These are phyloP conservation scores for Apodemia zela DNA, from an alignment of 2,888 invertebrate genomes.

Conservation along the genomic window DNA sequence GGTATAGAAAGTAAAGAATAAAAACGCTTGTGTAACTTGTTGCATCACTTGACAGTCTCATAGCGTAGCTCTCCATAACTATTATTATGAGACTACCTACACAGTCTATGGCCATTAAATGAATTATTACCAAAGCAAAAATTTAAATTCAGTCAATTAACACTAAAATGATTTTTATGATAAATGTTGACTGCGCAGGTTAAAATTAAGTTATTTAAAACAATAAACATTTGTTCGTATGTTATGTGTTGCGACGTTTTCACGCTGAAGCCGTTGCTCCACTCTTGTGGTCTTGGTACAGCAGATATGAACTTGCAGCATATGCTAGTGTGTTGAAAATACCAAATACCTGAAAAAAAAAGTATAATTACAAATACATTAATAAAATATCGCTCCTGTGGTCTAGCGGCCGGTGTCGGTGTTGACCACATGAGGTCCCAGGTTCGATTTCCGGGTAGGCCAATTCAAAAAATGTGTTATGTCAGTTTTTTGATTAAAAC, in stretches of 20 bases:
- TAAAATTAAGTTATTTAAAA: conserved; percentile 30
- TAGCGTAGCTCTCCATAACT: not conserved
- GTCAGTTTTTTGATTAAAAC: too few relatives aligned
- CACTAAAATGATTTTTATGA: conserved; percentile 19
- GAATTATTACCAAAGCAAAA: conserved; percentile 20
- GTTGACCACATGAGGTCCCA: too few relatives aligned
- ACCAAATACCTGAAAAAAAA: conserved; percentile 85
- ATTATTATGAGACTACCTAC: conserved; percentile 22
- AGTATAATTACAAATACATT: not conserved
- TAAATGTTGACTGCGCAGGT: conserved; percentile 14
- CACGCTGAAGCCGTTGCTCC: conserved; percentile 38
- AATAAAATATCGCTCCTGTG: not conserved
- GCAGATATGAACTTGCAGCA: conserved; percentile 86
- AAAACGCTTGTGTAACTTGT: not conserved
- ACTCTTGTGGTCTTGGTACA: conserved; percentile 86
- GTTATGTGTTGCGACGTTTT: conserved; percentile 29
- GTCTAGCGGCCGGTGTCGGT: too few relatives aligned
- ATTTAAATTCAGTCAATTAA: conserved; percentile 20
- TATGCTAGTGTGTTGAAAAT: conserved; percentile 90
- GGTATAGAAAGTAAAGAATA: not conserved
- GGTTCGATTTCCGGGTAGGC: too few relatives aligned
- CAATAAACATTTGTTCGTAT: conserved; percentile 35
- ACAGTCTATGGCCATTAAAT: conserved; percentile 29
- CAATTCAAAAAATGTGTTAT: too few relatives aligned
- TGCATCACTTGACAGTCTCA: conserved; percentile 6